Evolutionary conservation across 2,888 invertebrate species (phyloP).

Genomic region (Acrocyrtus sp.): DNA sequence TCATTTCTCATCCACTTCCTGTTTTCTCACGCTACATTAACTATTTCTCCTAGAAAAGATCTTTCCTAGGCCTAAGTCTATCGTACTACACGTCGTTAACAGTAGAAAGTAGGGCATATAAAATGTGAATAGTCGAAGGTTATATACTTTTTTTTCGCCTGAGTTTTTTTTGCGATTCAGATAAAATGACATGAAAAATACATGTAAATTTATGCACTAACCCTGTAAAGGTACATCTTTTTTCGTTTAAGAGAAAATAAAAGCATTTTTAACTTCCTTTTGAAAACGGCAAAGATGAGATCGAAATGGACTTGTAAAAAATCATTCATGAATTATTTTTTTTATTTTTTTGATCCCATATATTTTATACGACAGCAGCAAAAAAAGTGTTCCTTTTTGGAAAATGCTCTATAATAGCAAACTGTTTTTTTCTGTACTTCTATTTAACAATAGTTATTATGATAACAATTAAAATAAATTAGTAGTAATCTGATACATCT

Average conservation of each 20-base stretch:
- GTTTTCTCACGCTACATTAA: background rate
- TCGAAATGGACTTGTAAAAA: slow-evolving; percentile 16
- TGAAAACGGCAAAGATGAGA: slow-evolving; percentile 4
- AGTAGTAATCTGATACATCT: too few species aligned
- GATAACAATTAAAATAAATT: too few species aligned
- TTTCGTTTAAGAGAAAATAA: background rate
- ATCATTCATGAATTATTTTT: slow-evolving; percentile 47
- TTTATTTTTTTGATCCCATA: slow-evolving; percentile 48
- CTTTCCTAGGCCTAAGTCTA: too few species aligned
- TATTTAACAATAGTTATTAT: too few species aligned
- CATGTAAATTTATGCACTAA: too few species aligned
- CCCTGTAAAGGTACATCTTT: background rate
- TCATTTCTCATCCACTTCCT: background rate
- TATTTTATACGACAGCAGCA: slow-evolving; percentile 41
- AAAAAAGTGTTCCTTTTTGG: slow-evolving; percentile 14
- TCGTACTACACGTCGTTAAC: too few species aligned
- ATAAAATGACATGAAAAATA: too few species aligned
- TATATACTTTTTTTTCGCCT: slow-evolving; percentile 20
- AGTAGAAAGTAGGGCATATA: background rate
- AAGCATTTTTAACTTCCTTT: slow-evolving; percentile 9
- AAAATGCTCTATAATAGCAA: background rate
- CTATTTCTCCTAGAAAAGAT: background rate
- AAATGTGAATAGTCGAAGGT: slow-evolving; percentile 51
- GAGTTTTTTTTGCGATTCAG: too few species aligned
- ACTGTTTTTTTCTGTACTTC: too few species aligned